These are phyloP conservation scores for Hydrotaea cyrtoneurina DNA, from an alignment of 2,888 invertebrate species.

Conservation along the genomic window DNA sequence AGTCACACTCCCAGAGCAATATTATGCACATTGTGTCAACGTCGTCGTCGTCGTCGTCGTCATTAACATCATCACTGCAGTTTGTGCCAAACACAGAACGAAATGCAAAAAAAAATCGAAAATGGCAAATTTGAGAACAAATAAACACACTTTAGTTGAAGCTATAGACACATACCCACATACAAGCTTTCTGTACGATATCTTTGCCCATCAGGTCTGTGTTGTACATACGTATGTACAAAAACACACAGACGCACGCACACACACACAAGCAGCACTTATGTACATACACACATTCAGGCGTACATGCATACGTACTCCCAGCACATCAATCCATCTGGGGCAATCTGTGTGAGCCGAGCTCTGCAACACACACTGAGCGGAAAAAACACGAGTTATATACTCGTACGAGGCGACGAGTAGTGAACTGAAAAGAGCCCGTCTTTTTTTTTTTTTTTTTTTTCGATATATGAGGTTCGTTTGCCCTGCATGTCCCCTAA, in stretches of 20 bases:
- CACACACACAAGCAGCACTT: not conserved
- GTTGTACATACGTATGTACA: not conserved
- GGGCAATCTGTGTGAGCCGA: not conserved
- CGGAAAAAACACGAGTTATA: not conserved
- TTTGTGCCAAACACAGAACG: conserved; percentile 19
- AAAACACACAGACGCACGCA: not conserved
- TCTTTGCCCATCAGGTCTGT: not conserved
- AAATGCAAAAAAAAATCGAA: not conserved
- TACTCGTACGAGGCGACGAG: not conserved
- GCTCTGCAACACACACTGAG: not conserved
- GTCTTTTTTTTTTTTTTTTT: not conserved
- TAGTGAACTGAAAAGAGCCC: not conserved
- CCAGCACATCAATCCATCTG: not conserved
- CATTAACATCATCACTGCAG: not conserved
- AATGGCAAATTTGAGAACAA: not conserved
- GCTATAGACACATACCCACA: not conserved
- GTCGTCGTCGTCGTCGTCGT: not conserved
- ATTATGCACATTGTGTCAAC: conserved; percentile 12
- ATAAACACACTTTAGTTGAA: not conserved
- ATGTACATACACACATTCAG: not conserved
- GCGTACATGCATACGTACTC: not conserved
- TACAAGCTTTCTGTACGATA: not conserved
- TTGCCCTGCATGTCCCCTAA: not conserved
- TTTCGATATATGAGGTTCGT: too few relatives aligned
- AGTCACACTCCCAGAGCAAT: conserved; percentile 62